Conservation (phyloP, 1,140 invertebrate genomes). For the Leptinotarsa texana region DNA sequence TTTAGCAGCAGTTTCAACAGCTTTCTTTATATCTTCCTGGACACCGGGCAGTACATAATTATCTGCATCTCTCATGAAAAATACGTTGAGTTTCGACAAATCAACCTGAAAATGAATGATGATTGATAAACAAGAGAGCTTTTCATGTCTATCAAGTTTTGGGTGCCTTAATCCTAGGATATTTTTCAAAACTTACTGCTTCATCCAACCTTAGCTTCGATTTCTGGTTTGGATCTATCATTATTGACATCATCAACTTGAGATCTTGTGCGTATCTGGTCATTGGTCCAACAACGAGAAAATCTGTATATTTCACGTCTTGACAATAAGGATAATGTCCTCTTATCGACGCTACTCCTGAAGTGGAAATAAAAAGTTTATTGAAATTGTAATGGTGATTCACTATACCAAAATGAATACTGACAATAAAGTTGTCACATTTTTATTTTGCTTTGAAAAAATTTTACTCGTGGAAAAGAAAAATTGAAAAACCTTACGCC, state of each 20-base stretch:
- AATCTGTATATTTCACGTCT: slow-evolving; percentile 32
- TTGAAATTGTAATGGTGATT: no score
- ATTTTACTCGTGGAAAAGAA: no score
- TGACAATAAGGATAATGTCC: slow-evolving; percentile 53
- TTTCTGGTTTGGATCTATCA: slow-evolving; percentile 38
- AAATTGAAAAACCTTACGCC: no score
- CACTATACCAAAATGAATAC: no score
- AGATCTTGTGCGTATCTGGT: slow-evolving; percentile 76
- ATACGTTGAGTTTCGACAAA: background rate
- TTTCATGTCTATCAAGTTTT: no score
- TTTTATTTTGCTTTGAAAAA: no score
- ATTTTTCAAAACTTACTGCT: slow-evolving; percentile 30
- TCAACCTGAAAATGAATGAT: background rate
- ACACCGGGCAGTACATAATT: background rate
- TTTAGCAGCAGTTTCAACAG: background rate
- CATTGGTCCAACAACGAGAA: slow-evolving; percentile 78
- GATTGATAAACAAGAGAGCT: no score
- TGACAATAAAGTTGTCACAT: no score
- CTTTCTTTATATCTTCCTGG: background rate
- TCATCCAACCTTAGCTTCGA: slow-evolving; percentile 37
- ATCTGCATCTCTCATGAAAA: background rate
- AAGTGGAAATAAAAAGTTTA: background rate
- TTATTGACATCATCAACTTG: slow-evolving; percentile 68
- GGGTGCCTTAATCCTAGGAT: no score
- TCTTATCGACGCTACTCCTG: background rate